Conservation (phyloP, 2,113 vertebrate species). For the Callaeas wilsoni region DNA sequence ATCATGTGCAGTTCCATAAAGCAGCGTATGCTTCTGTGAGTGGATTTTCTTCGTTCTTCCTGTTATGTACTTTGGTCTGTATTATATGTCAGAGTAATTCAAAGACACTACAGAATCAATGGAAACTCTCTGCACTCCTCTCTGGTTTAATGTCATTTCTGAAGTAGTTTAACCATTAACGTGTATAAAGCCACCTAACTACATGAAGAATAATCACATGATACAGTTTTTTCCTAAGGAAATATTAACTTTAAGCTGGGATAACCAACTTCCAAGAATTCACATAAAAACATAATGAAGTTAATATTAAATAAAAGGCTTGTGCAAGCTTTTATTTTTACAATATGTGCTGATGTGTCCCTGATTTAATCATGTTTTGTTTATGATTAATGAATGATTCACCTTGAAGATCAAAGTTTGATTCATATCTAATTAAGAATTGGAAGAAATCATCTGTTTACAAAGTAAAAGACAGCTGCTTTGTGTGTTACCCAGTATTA, state of each 20-base stretch:
- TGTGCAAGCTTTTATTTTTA: conserved; percentile 71
- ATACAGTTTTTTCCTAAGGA: conserved; percentile 53
- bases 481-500: background rate
- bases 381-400: conserved; percentile 80
- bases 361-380: conserved; percentile 71
- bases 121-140: background rate
- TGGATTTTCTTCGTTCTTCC: background rate
- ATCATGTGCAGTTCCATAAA: background rate
- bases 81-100: background rate
- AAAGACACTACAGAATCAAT: background rate
- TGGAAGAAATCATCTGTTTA: conserved; percentile 69
- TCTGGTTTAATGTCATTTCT: background rate
- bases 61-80: background rate
- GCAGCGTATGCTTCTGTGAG: background rate
- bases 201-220: conserved; percentile 45
- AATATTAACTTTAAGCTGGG: conserved; percentile 68
- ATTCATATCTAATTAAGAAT: conserved; percentile 81
- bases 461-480: conserved; percentile 65
- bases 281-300: conserved; percentile 73
- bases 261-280: conserved; percentile 72
- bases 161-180: conserved; percentile 48
- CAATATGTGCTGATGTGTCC: conserved; percentile 63
- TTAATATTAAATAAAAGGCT: conserved; percentile 79
- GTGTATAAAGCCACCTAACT: background rate
- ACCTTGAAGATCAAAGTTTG: conserved; percentile 77